Evolutionary conservation across 2,888 invertebrate species (phyloP).

Genomic region (Caenorhabditis doughertyi): DNA sequence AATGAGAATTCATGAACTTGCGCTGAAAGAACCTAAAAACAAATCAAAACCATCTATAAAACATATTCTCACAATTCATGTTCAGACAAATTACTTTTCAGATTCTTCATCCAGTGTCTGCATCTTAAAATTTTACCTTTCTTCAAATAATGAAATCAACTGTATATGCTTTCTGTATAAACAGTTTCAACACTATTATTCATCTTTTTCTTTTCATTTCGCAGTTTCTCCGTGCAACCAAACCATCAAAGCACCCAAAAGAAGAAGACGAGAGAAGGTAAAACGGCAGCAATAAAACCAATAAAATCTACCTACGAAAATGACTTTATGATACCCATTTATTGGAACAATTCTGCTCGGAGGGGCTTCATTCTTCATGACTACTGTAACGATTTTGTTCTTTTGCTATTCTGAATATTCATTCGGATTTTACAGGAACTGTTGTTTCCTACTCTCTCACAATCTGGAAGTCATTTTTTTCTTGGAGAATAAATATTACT

Average conservation of each 20-base stretch:
- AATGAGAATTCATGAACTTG: no score
- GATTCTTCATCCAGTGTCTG: no score
- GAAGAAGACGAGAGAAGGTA: background rate
- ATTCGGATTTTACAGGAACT: background rate
- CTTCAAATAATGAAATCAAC: no score
- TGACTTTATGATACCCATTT: background rate
- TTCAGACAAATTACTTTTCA: no score
- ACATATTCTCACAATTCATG: no score
- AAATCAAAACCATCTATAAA: no score
- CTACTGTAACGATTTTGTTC: background rate
- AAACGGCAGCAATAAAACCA: background rate
- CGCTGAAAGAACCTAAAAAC: no score
- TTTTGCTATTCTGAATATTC: background rate
- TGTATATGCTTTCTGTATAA: no score
- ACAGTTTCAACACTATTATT: no score
- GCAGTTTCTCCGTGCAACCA: background rate
- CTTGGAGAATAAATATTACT: background rate
- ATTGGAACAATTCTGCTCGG: background rate
- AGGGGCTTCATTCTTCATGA: background rate
- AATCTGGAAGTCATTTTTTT: slow-evolving; percentile 30
- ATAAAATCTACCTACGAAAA: background rate
- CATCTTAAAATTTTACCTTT: no score
- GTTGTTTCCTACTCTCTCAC: background rate
- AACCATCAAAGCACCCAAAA: background rate
- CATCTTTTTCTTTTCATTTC: no score